A percentile compares a stretch with the other conserved stretches of the same genome.
Evolutionary conservation across 2,888 invertebrate genomes (phyloP).

Genomic region (Trypoxylon attenuatum): DNA sequence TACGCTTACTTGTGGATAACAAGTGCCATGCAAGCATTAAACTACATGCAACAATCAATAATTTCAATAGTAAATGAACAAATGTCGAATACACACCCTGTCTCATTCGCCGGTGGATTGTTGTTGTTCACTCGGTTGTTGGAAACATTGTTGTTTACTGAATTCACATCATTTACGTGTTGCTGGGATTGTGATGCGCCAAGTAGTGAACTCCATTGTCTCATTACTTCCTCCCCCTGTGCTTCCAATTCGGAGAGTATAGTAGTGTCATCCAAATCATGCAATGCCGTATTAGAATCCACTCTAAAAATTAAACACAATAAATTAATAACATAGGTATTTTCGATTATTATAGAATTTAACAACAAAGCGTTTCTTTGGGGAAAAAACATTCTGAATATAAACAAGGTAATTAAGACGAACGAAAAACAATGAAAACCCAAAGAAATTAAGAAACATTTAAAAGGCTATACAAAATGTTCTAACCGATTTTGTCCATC

Average conservation of each 20-base stretch:
- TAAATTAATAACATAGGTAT: neutral
- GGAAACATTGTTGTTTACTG: constrained; percentile 67
- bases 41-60: constrained; percentile 11
- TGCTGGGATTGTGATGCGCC: constrained; percentile 70
- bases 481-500: constrained; percentile 77
- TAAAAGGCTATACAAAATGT: too few species aligned
- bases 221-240: constrained; percentile 76
- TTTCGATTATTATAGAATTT: too few species aligned
- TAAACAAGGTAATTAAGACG: too few species aligned
- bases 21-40: constrained; percentile 1
- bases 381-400: neutral
- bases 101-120: constrained; percentile 63
- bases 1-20: too few species aligned
- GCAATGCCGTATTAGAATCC: constrained; percentile 72
- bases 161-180: constrained; percentile 61
- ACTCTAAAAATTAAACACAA: constrained; percentile 52
- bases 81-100: constrained; percentile 68
- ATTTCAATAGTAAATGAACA: constrained; percentile 9
- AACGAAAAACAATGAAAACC: too few species aligned
- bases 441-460: too few species aligned
- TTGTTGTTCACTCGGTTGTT: constrained; percentile 62
- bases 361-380: too few species aligned
- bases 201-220: constrained; percentile 77
- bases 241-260: constrained; percentile 75
- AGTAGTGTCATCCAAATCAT: constrained; percentile 77